These are phyloP conservation scores for Hycleus cichorii DNA, from an alignment of 1,140 invertebrate species.

Conservation along the genomic window DNA sequence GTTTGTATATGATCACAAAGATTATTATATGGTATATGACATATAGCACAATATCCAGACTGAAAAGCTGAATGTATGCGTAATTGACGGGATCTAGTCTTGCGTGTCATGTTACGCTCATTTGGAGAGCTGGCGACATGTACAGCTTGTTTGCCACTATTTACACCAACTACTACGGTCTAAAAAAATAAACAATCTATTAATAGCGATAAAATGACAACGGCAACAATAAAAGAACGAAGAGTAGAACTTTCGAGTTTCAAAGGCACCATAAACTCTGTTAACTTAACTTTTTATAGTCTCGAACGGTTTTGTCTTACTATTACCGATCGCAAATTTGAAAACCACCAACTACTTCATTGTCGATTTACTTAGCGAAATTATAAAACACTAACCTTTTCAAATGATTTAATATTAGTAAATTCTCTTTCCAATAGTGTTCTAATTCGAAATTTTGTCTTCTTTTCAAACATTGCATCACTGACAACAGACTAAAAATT, in stretches of 20 bases:
- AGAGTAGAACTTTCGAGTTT: too few relatives aligned
- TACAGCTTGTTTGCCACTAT: neutral
- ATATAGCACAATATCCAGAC: slow-evolving; percentile 68
- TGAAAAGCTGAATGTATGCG: slow-evolving; percentile 46
- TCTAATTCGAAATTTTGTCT: slow-evolving; percentile 18
- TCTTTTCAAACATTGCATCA: slow-evolving; percentile 30
- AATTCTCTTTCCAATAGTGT: slow-evolving; percentile 7
- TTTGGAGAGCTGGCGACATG: slow-evolving; percentile 1
- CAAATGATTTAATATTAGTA: slow-evolving; percentile 4
- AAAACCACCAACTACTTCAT: too few relatives aligned
- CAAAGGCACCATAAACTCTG: too few relatives aligned
- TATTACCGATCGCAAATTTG: too few relatives aligned
- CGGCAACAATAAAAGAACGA: neutral
- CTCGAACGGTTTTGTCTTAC: too few relatives aligned
- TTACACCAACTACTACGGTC: neutral
- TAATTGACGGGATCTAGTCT: slow-evolving; percentile 52
- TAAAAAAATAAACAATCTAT: neutral
- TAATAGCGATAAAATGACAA: neutral
- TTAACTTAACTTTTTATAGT: too few relatives aligned
- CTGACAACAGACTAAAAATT: slow-evolving; percentile 14
- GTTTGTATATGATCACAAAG: slow-evolving; percentile 59
- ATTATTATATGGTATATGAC: slow-evolving; percentile 60
- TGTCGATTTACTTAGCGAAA: too few relatives aligned
- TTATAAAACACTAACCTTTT: slow-evolving; percentile 1
- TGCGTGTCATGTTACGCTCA: slow-evolving; percentile 40